phyloP scores from a whole-genome alignment of 2,797 vertebrate genomes.

The Cheirogaleus major region DNA sequence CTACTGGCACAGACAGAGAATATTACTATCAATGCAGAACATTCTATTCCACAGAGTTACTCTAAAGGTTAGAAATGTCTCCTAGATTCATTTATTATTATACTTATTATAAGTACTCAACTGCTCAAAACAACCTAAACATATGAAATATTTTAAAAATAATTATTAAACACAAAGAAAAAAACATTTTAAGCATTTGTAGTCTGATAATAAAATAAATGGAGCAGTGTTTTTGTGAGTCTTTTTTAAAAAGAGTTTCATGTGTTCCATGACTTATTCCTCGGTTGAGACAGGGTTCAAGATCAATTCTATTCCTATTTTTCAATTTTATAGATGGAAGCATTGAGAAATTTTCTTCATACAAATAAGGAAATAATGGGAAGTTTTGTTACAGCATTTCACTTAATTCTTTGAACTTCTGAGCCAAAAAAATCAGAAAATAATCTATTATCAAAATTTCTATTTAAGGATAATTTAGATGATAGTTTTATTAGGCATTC shows the following conservation, averaged over 20 bases:
- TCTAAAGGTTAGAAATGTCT: background rate
- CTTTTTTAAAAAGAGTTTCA: background rate
- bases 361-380: background rate
- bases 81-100: background rate
- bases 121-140: background rate
- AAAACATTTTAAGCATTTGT: background rate
- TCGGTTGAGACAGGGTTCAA: background rate
- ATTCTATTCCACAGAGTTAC: background rate
- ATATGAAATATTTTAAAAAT: background rate
- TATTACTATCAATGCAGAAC: background rate
- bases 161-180: background rate
- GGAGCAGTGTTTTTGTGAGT: background rate
- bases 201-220: background rate
- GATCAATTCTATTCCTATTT: background rate
- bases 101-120: background rate
- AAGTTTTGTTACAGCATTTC: background rate
- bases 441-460: background rate
- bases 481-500: background rate
- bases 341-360: background rate
- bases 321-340: background rate
- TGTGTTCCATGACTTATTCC: background rate
- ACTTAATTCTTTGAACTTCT: background rate
- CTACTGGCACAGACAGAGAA: background rate
- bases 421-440: background rate
- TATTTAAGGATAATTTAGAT: background rate